Evolutionary conservation across 2,113 vertebrate genomes (phyloP).

Genomic region (Panurus biarmicus): DNA sequence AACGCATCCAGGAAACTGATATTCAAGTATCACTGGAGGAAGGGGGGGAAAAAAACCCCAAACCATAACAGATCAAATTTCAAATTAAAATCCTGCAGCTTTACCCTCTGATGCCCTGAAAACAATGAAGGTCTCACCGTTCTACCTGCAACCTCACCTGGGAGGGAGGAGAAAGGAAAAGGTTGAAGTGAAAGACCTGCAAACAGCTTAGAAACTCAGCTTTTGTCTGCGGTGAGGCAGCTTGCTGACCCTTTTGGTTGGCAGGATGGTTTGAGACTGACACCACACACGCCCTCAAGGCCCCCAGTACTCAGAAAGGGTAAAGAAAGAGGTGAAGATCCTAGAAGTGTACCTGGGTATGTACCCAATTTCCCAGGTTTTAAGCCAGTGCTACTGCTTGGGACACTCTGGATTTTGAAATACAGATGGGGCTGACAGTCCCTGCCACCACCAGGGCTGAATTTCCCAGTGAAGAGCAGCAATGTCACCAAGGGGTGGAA

Average conservation of each 20-base stretch:
- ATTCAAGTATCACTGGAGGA: neutral
- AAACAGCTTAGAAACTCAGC: neutral
- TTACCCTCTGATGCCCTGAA: neutral
- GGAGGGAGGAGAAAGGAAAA: neutral
- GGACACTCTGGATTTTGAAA: neutral
- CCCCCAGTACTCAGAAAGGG: neutral
- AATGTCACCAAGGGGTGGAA: rapidly evolving
- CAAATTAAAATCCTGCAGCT: neutral
- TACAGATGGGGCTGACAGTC: neutral
- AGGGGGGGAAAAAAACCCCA: neutral
- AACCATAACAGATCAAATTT: neutral
- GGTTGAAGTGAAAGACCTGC: neutral
- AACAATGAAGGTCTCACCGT: neutral
- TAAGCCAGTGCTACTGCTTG: neutral
- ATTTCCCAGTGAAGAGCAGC: neutral
- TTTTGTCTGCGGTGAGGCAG: neutral
- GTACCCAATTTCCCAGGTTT: neutral
- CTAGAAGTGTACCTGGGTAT: neutral
- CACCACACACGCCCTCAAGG: rapidly evolving
- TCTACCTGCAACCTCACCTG: neutral
- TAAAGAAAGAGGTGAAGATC: neutral
- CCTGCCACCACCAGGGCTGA: rapidly evolving
- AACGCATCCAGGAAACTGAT: neutral
- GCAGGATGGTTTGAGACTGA: neutral
- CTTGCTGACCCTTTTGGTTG: neutral